Base-by-base conservation (phyloP, 2,797 vertebrate genomes). In the Sebastes aleutianus region DNA sequence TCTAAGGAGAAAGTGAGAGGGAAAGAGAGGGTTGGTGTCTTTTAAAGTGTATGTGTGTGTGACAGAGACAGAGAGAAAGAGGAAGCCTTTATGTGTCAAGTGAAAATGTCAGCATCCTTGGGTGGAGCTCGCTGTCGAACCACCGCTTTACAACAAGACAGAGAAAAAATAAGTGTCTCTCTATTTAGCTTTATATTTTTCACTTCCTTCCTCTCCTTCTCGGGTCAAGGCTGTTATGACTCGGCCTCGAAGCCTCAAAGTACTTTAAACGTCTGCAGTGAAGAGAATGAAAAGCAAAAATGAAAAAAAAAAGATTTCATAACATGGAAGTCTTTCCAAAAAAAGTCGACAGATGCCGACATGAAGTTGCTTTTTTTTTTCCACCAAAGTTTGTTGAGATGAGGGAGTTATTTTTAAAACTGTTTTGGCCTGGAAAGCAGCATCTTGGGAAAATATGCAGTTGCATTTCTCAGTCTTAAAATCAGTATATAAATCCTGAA, bases 151-250 rank as follows among this genome's bases (percentile, higher is more conserved):
- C 39, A 57, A 62, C 24, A 12, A 1, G 0, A 57, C 29, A 75
- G 53, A 75, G 53, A 34, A 65, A 43, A 39, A 22, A 47, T n/a
- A 32, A 64, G 29, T 58, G 10, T 29, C 24, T 57, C 10, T 68
- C 27, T 78, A 34, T 75, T 67, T 36, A 74, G 62, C 36, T 57
- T 67, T 76, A 82, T 85, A 67, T 83, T 80, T 70, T 54, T 61
- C 29, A 43, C 54, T 62, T 85, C 36, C 74, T 72, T 66, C 67
- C 29, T 68, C 58, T 31, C 4, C 24, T 57, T 73, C n/a, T 39
- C 26, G 57, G 80, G 85, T 82, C 82, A 76, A 63, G 27, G 63
- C 77, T 82, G 62, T 36, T 70, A n/a, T 36, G n/a, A 62, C 50
- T 76, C 18, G 8, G 20, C 64, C 31, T 73, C 65, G 69, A 73